A percentile compares a stretch with the other conserved stretches of the same genome.
These are phyloP conservation scores for Thamnophis elegans DNA, from an alignment of 2,797 vertebrate genomes.

Conservation along the genomic window DNA sequence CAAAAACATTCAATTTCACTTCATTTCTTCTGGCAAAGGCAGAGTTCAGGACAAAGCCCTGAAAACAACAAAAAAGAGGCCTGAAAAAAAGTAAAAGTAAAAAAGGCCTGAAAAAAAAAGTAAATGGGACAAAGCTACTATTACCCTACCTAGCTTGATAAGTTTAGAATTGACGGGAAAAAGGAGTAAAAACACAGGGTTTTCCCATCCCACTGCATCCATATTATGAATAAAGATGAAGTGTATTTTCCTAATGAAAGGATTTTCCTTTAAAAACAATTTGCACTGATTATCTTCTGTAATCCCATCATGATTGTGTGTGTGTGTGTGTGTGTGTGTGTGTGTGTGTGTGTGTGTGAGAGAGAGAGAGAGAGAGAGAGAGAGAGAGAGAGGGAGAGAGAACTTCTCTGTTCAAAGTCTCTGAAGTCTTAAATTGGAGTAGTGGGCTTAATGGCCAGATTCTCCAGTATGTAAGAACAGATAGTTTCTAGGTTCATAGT, in stretches of 20 bases:
- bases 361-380: too few relatives aligned
- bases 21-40: slow-evolving; percentile 50
- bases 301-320: background rate
- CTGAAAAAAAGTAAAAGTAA: too few relatives aligned
- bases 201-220: too few relatives aligned
- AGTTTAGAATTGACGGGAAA: background rate
- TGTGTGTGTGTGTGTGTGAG: too few relatives aligned
- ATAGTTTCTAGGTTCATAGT: background rate
- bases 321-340: too few relatives aligned
- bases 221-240: background rate
- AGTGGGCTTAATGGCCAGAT: background rate
- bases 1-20: background rate
- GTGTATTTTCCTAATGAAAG: background rate
- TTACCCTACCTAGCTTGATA: background rate
- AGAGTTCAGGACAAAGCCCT: slow-evolving; percentile 18
- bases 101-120: background rate
- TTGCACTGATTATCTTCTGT: background rate
- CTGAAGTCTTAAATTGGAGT: background rate
- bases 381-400: background rate
- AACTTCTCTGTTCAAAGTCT: background rate
- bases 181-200: background rate
- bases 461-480: background rate
- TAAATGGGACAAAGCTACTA: background rate
- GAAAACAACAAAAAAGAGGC: too few relatives aligned
- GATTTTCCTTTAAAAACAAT: background rate